Base-by-base conservation (phyloP, 2,797 vertebrate genomes). In the Tachyglossus aculeatus region DNA sequence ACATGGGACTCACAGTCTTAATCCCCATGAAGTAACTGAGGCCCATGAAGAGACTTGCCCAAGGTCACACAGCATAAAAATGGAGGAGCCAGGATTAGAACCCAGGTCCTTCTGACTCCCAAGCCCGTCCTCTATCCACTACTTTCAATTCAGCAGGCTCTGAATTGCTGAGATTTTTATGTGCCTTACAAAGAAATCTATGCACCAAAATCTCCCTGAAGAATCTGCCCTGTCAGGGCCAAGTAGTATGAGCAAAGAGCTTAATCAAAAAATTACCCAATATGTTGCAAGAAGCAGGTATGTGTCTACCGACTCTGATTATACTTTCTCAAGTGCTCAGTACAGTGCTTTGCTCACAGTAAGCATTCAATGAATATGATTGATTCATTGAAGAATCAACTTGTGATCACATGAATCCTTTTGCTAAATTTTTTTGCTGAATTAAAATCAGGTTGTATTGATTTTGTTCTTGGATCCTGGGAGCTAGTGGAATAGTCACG, bases 101-200 rank as follows among this genome's bases (percentile, higher is more conserved):
- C n/a, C n/a, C n/a, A n/a, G n/a, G n/a, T n/a, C n/a, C n/a, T n/a
- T n/a, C n/a, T n/a, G n/a, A 73, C 90, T 89, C 79, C 66, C 19
- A 34, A 59, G 78, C 90, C 81, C n/a, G n/a, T n/a, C n/a, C n/a
- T n/a, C n/a, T n/a, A n/a, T n/a, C n/a, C n/a, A n/a, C n/a, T n/a
- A n/a, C 67, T 85, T 85, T 91, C 88, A 91, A 89, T 84, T 91
- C 44, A 6, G 82, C 76, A 89, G 77, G 78, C 81, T 89, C 64
- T 80, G 78, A 83, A 80, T 59, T 89, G 80, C 77, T 86, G 77
- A 77, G 72, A 68, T 83, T 87, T 78, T 83, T 82, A 77, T 82
- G 89, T 90, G 77, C 60, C 62, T 83, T 85, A 79, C 77, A 80
- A 86, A 92, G 73, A 83, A 59, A 86, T 87, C 86, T 87, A 85